Evolutionary conservation across 2,113 vertebrate species (phyloP).

Genomic region (Serinus canaria): DNA sequence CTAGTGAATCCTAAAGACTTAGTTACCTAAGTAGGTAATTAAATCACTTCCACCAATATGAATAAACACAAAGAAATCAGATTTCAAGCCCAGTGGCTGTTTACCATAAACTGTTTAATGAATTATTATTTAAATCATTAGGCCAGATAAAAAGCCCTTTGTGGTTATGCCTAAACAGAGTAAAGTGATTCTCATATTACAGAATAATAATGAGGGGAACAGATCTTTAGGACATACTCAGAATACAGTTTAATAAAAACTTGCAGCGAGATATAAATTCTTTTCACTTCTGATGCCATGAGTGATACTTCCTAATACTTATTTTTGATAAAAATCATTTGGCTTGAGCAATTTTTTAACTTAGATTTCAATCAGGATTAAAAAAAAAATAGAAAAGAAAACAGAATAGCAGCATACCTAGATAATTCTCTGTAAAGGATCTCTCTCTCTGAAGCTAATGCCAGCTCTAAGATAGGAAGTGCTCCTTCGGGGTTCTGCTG

Average conservation of each 20-base stretch:
- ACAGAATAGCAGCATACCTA: neutral
- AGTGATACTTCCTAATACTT: neutral
- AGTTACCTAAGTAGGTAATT: slow-evolving; percentile 2
- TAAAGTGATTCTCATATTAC: neutral
- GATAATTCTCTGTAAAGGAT: neutral
- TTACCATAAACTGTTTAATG: slow-evolving; percentile 11
- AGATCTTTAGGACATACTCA: neutral
- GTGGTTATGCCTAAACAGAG: neutral
- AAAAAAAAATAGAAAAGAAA: neutral
- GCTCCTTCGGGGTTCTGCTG: neutral
- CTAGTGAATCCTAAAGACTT: neutral
- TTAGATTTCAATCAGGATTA: neutral
- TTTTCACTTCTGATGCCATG: neutral
- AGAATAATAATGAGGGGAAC: neutral
- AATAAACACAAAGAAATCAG: neutral
- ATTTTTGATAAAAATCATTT: neutral
- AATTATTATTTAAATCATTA: slow-evolving; percentile 11
- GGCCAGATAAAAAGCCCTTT: neutral
- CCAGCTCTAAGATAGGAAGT: neutral
- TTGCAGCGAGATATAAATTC: accelerated
- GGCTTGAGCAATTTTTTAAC: neutral
- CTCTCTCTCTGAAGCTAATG: neutral
- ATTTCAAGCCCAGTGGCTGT: neutral
- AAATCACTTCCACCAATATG: slow-evolving; percentile 19
- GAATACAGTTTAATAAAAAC: neutral